These are phyloP conservation scores for Daktulosphaira vitifoliae DNA, from an alignment of 1,140 invertebrate genomes.

Conservation along the genomic window DNA sequence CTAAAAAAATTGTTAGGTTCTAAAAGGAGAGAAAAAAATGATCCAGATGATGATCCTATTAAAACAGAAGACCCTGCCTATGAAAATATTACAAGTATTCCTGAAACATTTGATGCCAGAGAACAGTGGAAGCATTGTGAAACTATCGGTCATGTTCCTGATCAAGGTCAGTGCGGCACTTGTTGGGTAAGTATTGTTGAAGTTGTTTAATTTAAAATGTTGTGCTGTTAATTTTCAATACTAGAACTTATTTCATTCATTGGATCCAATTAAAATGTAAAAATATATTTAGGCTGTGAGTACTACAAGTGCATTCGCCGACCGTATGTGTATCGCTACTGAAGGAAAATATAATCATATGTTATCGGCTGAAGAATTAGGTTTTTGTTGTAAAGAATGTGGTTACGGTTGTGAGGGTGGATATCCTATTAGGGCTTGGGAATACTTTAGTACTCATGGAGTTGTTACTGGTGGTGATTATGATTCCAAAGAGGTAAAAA, in stretches of 20 bases:
- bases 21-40: not conserved
- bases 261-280: no score
- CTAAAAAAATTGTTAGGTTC: not conserved
- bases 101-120: constrained; percentile 68
- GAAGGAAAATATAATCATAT: constrained; percentile 48
- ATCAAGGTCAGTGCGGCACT: constrained; percentile 64
- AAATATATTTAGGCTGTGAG: constrained; percentile 42
- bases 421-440: constrained; percentile 52
- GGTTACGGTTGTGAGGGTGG: constrained; percentile 60
- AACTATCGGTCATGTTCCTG: constrained; percentile 57
- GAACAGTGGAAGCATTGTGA: constrained; percentile 73
- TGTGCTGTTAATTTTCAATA: no score
- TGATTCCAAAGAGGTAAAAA: constrained; percentile 43
- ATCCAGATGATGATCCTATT: not conserved
- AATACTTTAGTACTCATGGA: constrained; percentile 47
- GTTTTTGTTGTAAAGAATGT: constrained; percentile 53
- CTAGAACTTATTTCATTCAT: no score
- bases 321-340: constrained; percentile 57
- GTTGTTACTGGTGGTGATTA: constrained; percentile 57
- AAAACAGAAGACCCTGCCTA: not conserved
- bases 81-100: constrained; percentile 47
- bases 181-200: constrained; percentile 30
- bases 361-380: constrained; percentile 55
- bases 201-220: no score
- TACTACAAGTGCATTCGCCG: constrained; percentile 50